Evolutionary conservation across 2,888 invertebrate genomes (phyloP).

Genomic region (Graphium colonna): DNA sequence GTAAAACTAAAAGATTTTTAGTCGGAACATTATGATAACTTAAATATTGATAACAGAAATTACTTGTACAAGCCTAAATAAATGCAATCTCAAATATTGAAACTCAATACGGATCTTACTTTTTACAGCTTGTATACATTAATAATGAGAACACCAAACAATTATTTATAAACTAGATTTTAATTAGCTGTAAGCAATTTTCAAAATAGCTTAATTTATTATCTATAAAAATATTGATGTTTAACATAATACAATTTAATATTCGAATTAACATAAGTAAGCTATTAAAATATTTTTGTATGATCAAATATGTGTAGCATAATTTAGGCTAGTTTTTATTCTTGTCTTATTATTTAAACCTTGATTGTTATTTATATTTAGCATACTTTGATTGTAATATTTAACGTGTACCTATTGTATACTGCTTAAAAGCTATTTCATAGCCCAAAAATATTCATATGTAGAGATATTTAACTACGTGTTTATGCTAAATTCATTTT

Average conservation of each 20-base stretch:
- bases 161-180: background rate
- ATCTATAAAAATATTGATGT: background rate
- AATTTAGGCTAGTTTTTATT: slow-evolving; percentile 5
- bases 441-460: too few relatives aligned
- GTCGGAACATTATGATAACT: background rate
- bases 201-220: slow-evolving; percentile 8
- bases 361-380: background rate
- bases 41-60: background rate
- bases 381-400: background rate
- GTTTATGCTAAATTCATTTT: too few relatives aligned
- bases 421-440: too few relatives aligned
- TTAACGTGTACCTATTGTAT: too few relatives aligned
- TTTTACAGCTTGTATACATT: too few relatives aligned
- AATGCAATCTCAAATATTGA: background rate
- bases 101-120: too few relatives aligned
- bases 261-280: background rate
- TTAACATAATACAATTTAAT: slow-evolving; percentile 2
- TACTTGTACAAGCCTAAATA: background rate
- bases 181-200: background rate
- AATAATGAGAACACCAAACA: background rate
- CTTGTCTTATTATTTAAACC: background rate
- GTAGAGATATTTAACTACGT: too few relatives aligned
- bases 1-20: too few relatives aligned
- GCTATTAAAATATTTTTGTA: slow-evolving; percentile 18
- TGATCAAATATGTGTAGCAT: slow-evolving; percentile 3